Base-by-base conservation (phyloP, 1,140 invertebrate genomes). In the Drosophila carrolli region DNA sequence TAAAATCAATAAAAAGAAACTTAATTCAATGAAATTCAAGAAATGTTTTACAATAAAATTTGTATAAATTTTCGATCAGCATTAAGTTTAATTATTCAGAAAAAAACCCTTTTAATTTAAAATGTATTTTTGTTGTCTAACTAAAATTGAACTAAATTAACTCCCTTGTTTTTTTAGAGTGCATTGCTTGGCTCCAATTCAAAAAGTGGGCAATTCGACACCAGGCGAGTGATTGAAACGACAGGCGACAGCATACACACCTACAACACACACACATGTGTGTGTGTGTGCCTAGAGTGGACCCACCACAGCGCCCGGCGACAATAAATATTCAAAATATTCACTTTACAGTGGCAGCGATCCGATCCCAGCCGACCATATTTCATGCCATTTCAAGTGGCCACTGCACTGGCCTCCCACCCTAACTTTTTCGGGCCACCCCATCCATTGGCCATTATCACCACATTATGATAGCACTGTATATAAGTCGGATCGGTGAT, bases 241-340 rank as follows among this genome's bases (percentile, higher is more conserved):
- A 41, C 81, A 81, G 82, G 77, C 81, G 81, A 84, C 81, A 80
- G 44, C 43, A 9, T 19, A 84, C 67, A 83, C 80, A 82, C 80
- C 80, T 75, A 79, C 70, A 47, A 38, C 58, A 56, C 32, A 35
- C 46, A 9, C 29, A 16, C 44, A 10, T n/a, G 1, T 3, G 9
- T 2, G 8, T 9, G 46, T 58, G 55, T 13, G 40, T 19, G 37
- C 6, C 19, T 61, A 37, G 38, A 75, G 53, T 63, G 46, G 78
- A 85, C 82, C 82, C 56, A 85, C 82, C 82, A 66, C 82, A 75
- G 74, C 48, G 78, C 32, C 5, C 74, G 56, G 47, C 48, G 60
- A 50, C 82, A 78, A 85, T 78, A 85, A 86, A 81, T 86, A 75
- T 88, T 78, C 23, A 59, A 82, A 81, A 59, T 77, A 81, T 81